These are phyloP conservation scores for Theonella swinhoei DNA, from an alignment of 37 sponge, comb jelly and placozoan genomes.

Conservation along the genomic window DNA sequence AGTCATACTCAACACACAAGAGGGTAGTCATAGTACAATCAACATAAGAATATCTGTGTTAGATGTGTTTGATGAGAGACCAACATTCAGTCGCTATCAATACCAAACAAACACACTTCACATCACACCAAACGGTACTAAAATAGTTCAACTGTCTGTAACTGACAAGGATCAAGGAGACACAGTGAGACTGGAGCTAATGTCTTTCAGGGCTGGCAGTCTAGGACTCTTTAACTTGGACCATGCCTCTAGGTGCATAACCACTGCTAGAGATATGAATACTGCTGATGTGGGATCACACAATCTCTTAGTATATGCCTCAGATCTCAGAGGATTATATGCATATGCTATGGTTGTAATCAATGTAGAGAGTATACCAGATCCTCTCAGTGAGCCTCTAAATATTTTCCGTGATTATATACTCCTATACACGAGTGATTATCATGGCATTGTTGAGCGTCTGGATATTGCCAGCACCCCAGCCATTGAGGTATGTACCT, in stretches of 20 bases:
- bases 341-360: not conserved
- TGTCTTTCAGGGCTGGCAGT: not conserved
- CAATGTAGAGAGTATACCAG: not conserved
- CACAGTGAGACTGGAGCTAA: not conserved
- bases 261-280: not conserved
- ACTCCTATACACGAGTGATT: not conserved
- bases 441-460: not conserved
- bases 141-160: not conserved
- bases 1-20: not conserved
- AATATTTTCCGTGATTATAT: not conserved
- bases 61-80: constrained; percentile 52
- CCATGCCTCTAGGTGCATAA: not conserved
- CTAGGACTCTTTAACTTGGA: not conserved
- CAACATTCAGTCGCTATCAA: not conserved
- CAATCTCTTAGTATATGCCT: not conserved
- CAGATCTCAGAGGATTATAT: not conserved
- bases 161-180: not conserved
- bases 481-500: not conserved
- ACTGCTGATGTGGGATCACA: not conserved
- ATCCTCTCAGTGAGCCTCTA: not conserved
- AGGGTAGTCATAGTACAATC: not conserved
- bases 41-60: constrained; percentile 15
- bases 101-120: not conserved
- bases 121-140: not conserved
- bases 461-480: not conserved